Conservation (phyloP, 30 jellyfish, hydroid and myxozoan species). For the Pseudorhiza aurosa region DNA sequence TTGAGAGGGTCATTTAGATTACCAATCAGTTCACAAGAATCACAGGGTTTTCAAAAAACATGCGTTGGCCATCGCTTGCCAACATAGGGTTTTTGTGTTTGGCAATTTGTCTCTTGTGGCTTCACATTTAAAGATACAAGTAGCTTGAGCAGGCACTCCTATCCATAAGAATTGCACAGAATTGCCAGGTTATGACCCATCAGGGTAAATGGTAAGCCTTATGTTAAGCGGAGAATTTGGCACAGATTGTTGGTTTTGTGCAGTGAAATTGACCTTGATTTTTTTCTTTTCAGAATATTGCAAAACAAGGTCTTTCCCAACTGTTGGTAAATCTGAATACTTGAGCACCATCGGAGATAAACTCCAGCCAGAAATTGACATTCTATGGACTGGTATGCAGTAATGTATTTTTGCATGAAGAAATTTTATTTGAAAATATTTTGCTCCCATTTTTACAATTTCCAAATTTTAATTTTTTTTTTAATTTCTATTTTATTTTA, state of each 20-base stretch:
- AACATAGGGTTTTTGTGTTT: slow-evolving; percentile 1
- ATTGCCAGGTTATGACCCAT: not conserved
- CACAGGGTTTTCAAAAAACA: slow-evolving; percentile 43
- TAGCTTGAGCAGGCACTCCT: slow-evolving; percentile 35
- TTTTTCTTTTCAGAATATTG: slow-evolving; percentile 85
- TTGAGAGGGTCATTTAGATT: not conserved
- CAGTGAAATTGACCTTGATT: not conserved
- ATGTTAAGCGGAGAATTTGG: slow-evolving; percentile 68
- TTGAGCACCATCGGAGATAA: slow-evolving; percentile 83
- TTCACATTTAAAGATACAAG: slow-evolving; percentile 30
- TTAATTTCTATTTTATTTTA: no score
- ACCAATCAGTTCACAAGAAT: not conserved
- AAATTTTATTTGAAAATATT: not conserved
- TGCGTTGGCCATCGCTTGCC: not conserved
- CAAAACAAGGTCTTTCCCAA: slow-evolving; percentile 90
- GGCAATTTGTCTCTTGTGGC: slow-evolving; percentile 32
- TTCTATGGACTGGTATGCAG: slow-evolving; percentile 96
- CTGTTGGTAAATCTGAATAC: slow-evolving; percentile 81
- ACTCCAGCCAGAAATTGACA: slow-evolving; percentile 68
- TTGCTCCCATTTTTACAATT: no score
- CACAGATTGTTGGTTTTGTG: not conserved
- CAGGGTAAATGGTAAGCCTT: slow-evolving; percentile 41
- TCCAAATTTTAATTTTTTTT: no score
- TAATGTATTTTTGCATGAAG: no score
- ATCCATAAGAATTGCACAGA: not conserved